Conservation (phyloP, 2,888 invertebrate species). For the Melieria picta region DNA sequence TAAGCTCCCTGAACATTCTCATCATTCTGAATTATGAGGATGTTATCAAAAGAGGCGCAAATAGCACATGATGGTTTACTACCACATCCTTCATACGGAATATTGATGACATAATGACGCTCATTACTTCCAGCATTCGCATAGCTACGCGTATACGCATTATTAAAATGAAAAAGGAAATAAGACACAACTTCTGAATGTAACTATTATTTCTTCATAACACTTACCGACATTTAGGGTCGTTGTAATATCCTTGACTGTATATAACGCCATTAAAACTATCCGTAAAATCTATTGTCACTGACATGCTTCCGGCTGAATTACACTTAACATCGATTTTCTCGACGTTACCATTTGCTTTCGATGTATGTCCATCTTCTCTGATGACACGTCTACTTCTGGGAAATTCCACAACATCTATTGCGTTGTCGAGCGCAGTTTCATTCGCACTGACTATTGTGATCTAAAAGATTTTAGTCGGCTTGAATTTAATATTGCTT, state of each 20-base stretch:
- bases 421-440: no score
- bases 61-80: constrained; percentile 72
- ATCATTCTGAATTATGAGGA: constrained; percentile 75
- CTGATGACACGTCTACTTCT: no score
- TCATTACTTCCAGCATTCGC: constrained; percentile 71
- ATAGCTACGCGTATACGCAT: constrained; percentile 66
- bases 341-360: constrained; percentile 66
- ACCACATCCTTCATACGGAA: constrained; percentile 75
- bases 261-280: constrained; percentile 76
- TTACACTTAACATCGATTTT: constrained; percentile 73
- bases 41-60: constrained; percentile 73
- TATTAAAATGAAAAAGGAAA: constrained; percentile 3
- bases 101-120: constrained; percentile 71
- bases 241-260: constrained; percentile 75
- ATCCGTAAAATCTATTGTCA: constrained; percentile 73
- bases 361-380: neutral
- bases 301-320: constrained; percentile 69
- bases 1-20: constrained; percentile 73
- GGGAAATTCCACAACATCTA: no score
- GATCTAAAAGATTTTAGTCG: no score
- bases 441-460: no score
- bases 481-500: no score
- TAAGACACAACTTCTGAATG: constrained; percentile 5
- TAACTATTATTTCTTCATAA: neutral
- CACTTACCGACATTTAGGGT: constrained; percentile 75